Evolutionary conservation across 92 coral and sea anemone genomes (phyloP).

Genomic region (Desmophyllum pertusum): DNA sequence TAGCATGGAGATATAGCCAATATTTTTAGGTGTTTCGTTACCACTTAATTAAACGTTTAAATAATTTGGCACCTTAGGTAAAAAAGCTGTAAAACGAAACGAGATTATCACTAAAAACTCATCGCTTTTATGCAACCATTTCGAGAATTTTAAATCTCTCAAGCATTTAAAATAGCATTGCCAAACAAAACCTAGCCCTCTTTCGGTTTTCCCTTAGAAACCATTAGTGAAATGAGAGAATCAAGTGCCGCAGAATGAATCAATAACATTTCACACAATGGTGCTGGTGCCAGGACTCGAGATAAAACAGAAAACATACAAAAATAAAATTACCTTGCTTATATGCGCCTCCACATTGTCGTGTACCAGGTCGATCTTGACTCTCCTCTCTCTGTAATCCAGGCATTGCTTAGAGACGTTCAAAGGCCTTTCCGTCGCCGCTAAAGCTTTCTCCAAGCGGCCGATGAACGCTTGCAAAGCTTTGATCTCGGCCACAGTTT

Average conservation of each 20-base stretch:
- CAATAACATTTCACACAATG: background rate
- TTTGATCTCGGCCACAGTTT: constrained; percentile 93
- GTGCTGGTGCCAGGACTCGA: background rate
- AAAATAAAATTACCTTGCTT: constrained; percentile 66
- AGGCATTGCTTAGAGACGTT: constrained; percentile 90
- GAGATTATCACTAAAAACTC: background rate
- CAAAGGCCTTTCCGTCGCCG: constrained; percentile 92
- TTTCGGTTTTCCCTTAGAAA: background rate
- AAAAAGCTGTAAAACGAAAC: background rate
- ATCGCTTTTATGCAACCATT: background rate
- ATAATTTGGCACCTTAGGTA: background rate
- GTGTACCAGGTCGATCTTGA: constrained; percentile 90
- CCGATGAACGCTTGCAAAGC: constrained; percentile 94
- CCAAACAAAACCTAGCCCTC: background rate
- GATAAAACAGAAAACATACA: background rate
- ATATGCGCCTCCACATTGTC: constrained; percentile 91
- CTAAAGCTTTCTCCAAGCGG: constrained; percentile 92
- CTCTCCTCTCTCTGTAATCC: constrained; percentile 88
- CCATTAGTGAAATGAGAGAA: background rate
- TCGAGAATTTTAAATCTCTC: background rate
- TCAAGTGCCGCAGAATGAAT: background rate
- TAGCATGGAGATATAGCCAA: background rate
- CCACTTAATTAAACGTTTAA: background rate
- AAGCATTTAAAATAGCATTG: background rate
- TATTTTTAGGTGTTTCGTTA: background rate